Conservation (phyloP, 2,888 invertebrate genomes). For the Sepiola atlantica region DNA sequence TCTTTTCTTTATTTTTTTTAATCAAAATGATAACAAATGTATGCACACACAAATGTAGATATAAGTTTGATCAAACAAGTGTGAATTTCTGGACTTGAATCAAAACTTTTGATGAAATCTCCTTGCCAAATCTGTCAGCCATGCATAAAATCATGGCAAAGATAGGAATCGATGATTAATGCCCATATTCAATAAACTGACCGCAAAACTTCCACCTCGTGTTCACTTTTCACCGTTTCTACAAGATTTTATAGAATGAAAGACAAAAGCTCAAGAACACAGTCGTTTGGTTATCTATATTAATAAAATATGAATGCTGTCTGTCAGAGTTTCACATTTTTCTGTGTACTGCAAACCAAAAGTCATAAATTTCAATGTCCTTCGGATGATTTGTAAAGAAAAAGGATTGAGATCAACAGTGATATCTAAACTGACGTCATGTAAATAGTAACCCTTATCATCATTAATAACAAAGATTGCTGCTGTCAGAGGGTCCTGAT, state of each 20-base stretch:
- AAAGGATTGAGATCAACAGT: too few species aligned
- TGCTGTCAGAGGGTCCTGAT: too few species aligned
- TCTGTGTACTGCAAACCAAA: too few species aligned
- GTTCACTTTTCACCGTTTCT: background rate
- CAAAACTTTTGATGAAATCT: conserved; percentile 13
- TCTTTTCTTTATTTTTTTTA: background rate
- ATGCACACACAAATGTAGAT: background rate
- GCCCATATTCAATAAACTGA: conserved; percentile 3
- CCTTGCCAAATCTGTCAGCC: background rate
- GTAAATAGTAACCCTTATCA: too few species aligned
- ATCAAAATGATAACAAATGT: background rate
- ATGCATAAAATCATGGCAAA: background rate
- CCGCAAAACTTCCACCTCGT: background rate
- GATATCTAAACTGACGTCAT: too few species aligned
- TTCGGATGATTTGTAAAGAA: too few species aligned
- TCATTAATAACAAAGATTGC: too few species aligned
- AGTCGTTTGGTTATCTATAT: too few species aligned
- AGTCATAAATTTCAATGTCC: too few species aligned
- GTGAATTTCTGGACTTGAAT: background rate
- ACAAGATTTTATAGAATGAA: background rate
- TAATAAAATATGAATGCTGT: too few species aligned
- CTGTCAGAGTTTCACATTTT: too few species aligned
- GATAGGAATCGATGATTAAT: background rate
- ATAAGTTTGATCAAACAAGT: background rate
- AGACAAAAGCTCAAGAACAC: background rate